These are phyloP conservation scores for Meta bourneti DNA, from an alignment of 2,888 invertebrate genomes.

Conservation along the genomic window DNA sequence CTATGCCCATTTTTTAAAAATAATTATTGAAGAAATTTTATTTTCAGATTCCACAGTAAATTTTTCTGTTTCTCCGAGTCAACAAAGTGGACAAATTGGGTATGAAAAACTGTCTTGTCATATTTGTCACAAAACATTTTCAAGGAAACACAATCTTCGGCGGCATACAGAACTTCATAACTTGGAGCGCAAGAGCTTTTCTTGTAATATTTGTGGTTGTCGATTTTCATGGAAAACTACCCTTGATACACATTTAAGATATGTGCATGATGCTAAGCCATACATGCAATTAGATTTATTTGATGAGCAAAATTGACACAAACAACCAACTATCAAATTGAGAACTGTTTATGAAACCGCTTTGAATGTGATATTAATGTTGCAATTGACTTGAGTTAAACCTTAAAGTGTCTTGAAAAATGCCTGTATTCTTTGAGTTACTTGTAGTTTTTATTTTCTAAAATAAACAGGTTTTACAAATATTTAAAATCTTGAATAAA, in stretches of 20 bases:
- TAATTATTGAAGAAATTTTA: not conserved
- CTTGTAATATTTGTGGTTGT: constrained; percentile 52
- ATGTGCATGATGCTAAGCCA: constrained; percentile 25
- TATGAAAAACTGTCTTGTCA: constrained; percentile 44
- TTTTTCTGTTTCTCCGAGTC: constrained; percentile 32
- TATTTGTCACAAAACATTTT: constrained; percentile 60
- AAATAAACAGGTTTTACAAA: too few relatives aligned
- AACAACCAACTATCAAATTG: too few relatives aligned
- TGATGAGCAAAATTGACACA: too few relatives aligned
- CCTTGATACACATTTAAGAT: constrained; percentile 51
- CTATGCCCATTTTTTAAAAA: not conserved
- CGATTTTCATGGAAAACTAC: constrained; percentile 69
- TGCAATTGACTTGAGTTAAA: too few relatives aligned
- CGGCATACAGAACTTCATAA: constrained; percentile 60
- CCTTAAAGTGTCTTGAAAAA: too few relatives aligned
- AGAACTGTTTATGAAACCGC: too few relatives aligned
- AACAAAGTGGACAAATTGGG: not conserved
- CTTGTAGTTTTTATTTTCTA: too few relatives aligned
- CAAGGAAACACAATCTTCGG: constrained; percentile 58
- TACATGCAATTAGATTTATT: too few relatives aligned
- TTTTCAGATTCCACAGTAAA: constrained; percentile 36
- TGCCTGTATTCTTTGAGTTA: too few relatives aligned
- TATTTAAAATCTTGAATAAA: too few relatives aligned
- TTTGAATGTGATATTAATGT: too few relatives aligned
- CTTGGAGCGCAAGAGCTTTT: constrained; percentile 54